phyloP scores from a whole-genome alignment of 2,797 vertebrate genomes.

The Notamacropus eugenii region DNA sequence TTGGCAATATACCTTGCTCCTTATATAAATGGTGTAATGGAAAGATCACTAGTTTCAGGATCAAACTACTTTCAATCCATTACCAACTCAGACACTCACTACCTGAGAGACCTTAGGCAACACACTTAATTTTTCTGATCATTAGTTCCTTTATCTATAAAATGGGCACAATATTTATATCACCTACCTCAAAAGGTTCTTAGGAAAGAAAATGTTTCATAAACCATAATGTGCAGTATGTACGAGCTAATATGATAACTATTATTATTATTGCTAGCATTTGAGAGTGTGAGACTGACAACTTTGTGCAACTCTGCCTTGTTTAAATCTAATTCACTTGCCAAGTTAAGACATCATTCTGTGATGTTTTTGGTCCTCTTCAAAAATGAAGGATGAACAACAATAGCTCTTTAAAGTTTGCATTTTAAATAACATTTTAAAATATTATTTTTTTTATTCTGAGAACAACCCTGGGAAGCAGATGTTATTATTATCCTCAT shows the following conservation, averaged over 20 bases:
- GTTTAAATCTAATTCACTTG: neutral
- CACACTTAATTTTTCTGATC: neutral
- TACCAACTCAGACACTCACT: neutral
- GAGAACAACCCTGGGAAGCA: neutral
- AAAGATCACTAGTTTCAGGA: neutral
- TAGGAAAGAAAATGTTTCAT: neutral
- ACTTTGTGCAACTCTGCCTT: neutral
- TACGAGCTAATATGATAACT: neutral
- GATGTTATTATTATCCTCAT: too few species aligned
- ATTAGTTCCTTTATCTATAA: neutral
- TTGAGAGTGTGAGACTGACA: neutral
- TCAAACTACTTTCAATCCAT: neutral
- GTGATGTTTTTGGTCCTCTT: neutral
- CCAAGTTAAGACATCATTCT: too few species aligned
- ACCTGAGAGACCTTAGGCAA: neutral
- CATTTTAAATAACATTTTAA: neutral
- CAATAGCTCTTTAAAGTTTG: neutral
- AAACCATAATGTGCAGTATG: neutral
- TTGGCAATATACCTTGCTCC: constrained; percentile 18
- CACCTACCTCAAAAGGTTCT: neutral
- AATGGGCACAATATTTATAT: neutral
- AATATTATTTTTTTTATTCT: neutral
- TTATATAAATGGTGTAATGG: constrained; percentile 21
- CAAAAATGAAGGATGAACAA: neutral
- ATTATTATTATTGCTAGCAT: neutral